phyloP scores from a whole-genome alignment of 1,140 invertebrate genomes.

The Dysdera silvatica region DNA sequence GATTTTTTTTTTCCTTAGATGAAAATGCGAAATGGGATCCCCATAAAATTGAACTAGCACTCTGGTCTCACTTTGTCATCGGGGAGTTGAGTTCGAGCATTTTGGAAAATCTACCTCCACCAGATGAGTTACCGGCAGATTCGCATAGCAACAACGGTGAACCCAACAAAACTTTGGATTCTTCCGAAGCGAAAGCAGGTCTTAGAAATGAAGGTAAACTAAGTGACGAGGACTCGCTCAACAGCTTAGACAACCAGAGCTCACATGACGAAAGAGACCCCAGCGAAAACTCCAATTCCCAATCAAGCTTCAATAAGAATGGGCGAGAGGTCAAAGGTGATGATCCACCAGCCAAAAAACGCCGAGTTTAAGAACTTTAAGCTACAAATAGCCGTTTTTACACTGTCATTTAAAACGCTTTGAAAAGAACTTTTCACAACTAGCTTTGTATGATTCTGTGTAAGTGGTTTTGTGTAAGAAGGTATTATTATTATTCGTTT shows the following conservation, averaged over 20 bases:
- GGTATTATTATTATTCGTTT: background rate
- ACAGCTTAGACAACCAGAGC: conserved; percentile 8
- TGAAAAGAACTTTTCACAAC: background rate
- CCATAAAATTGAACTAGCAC: conserved; percentile 76
- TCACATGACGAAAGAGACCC: background rate
- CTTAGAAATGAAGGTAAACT: background rate
- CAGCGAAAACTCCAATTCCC: background rate
- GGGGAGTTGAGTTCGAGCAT: conserved; percentile 72
- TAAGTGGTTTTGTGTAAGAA: background rate
- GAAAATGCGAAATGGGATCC: conserved; percentile 59
- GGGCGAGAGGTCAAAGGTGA: conserved; percentile 16
- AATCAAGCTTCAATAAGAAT: background rate
- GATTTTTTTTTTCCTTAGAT: conserved; percentile 42
- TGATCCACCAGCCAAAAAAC: conserved; percentile 19
- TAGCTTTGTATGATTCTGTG: background rate
- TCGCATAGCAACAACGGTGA: background rate
- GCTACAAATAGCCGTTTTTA: background rate
- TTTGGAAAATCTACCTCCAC: conserved; percentile 60
- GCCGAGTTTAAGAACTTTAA: conserved; percentile 4
- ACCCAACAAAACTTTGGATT: background rate
- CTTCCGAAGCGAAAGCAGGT: background rate
- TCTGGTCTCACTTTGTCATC: conserved; percentile 83
- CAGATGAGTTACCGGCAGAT: conserved; percentile 1
- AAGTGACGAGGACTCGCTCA: conserved; percentile 6
- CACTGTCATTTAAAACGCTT: background rate